Conservation (phyloP, 2,888 invertebrate genomes). For the Chaitophorus viminalis region DNA sequence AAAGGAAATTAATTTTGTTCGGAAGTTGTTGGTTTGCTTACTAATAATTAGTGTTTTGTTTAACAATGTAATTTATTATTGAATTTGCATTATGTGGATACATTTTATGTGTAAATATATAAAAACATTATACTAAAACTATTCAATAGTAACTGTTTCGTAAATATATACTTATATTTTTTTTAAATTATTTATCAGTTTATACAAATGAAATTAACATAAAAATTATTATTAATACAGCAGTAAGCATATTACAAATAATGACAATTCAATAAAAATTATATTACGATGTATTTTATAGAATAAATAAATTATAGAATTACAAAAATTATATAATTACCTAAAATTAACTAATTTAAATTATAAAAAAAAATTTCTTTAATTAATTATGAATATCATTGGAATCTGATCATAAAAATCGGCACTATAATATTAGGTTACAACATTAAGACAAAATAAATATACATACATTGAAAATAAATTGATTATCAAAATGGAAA, state of each 20-base stretch:
- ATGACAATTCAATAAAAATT: neutral
- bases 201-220: neutral
- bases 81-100: neutral
- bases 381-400: slow-evolving; percentile 2
- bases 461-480: slow-evolving; percentile 21
- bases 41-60: neutral
- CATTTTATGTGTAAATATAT: neutral
- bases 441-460: neutral
- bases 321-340: neutral
- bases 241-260: neutral
- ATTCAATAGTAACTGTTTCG: neutral
- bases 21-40: neutral
- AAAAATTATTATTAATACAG: neutral
- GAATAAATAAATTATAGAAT: slow-evolving; percentile 1
- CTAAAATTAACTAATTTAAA: neutral
- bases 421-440: neutral
- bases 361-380: slow-evolving; percentile 4
- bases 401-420: neutral
- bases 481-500: neutral
- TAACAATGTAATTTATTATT: neutral
- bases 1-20: neutral
- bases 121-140: neutral
- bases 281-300: neutral
- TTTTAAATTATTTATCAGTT: neutral
- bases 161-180: neutral